Base-by-base conservation (phyloP, 2,113 vertebrate species). In the Grallaria varia region DNA sequence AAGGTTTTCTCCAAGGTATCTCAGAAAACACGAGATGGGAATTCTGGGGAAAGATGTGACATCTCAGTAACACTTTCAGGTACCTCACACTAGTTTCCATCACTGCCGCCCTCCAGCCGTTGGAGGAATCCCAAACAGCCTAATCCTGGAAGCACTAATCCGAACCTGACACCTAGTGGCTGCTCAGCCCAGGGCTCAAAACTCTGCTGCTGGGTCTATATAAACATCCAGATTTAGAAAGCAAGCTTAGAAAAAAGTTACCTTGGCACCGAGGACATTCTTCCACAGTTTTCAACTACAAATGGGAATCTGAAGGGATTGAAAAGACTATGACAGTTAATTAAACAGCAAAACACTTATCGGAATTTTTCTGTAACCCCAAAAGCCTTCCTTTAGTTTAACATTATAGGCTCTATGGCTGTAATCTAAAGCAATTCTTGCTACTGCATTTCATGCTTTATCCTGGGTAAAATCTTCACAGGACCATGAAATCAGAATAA, bases 151-250 rank as follows among this genome's bases (percentile, higher is more conserved):
- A 90, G 79, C 50, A 6, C 39, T 16, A 27, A 45, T 37, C 90
- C 68, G 21, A 92, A 60, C 40, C 47, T 96, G 96, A 91, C 96
- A 92, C 30, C 96, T 96, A 93, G 93, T 28, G 96, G 95, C 63
- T 50, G 22, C 6, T 47, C 45, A 23, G 24, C 33, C 24, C 35
- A 10, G 31, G 35, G 4, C 35, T 35, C 11, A 11, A 17, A 55
- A n/a, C 8, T 7, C 39, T 42, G 2, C 10, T 28, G 33, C 59
- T 25, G 18, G 0, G 4, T 39, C 72, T 1, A 12, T 2, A 4
- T 1, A n/a, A 89, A 49, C 52, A 47, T 9, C 33, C 6, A 1
- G 2, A 12, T 6, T 30, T 3, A 42, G 15, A 21, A 64, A 78
- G 22, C 28, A 72, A 55, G 40, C 49, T 67, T 24, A 55, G 31